Conservation (phyloP, 2,113 vertebrate genomes). For the Spheniscus mendiculus region DNA sequence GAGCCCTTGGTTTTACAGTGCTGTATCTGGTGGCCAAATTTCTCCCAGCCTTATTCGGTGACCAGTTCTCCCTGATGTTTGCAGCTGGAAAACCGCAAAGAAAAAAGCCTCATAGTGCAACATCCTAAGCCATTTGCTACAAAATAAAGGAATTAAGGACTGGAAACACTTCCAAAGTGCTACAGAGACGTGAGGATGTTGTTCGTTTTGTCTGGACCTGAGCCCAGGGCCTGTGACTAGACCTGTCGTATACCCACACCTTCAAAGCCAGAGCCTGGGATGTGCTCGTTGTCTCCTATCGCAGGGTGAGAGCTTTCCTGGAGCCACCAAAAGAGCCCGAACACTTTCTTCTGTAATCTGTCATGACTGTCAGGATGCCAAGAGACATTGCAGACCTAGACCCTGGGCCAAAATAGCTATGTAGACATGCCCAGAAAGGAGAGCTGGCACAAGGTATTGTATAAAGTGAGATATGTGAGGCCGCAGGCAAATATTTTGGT, state of each 20-base stretch:
- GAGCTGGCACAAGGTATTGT: conserved; percentile 1
- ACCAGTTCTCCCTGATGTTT: background rate
- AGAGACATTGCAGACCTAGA: conserved; percentile 1
- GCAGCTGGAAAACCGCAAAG: background rate
- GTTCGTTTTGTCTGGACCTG: background rate
- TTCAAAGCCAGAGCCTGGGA: background rate
- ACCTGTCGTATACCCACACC: background rate
- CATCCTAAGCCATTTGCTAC: background rate
- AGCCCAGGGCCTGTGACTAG: background rate
- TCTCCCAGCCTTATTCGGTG: background rate
- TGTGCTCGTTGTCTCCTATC: background rate
- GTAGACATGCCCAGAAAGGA: conserved; percentile 34
- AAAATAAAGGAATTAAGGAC: background rate
- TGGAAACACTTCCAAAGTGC: background rate
- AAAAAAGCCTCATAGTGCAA: background rate
- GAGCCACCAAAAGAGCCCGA: background rate
- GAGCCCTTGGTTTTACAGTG: background rate
- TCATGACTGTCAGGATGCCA: conserved; percentile 4
- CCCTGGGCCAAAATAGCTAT: conserved; percentile 9
- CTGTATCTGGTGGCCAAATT: background rate
- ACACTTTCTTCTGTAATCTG: conserved; percentile 35
- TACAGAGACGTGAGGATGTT: background rate
- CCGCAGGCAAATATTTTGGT: conserved; percentile 40
- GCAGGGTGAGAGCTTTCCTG: background rate
- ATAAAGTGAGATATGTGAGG: conserved; percentile 3